phyloP scores from a whole-genome alignment of 2,797 vertebrate genomes.

The Smutsia gigantea region DNA sequence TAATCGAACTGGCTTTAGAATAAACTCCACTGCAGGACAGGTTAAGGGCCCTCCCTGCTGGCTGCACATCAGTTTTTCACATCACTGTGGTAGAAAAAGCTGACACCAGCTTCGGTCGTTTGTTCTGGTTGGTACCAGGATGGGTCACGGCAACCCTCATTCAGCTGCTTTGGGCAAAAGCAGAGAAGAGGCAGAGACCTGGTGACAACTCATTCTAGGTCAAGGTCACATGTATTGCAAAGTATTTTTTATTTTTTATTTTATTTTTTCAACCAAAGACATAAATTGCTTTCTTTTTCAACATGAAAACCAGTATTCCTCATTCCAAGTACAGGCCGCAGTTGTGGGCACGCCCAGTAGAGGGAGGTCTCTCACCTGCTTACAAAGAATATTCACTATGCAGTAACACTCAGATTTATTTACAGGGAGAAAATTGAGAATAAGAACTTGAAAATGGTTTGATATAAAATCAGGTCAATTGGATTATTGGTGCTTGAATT shows the following conservation, averaged over 20 bases:
- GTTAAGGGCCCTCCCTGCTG: neutral
- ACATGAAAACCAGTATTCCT: neutral
- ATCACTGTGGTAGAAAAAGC: neutral
- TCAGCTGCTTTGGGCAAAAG: neutral
- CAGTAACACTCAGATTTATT: neutral
- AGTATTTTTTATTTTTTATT: neutral
- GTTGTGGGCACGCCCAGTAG: slow-evolving; percentile 57
- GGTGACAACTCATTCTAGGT: neutral
- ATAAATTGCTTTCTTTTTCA: slow-evolving; percentile 4
- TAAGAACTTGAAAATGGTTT: neutral
- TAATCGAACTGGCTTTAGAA: neutral
- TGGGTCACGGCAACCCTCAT: neutral
- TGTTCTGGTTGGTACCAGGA: neutral
- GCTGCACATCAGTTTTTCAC: neutral
- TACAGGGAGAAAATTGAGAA: neutral
- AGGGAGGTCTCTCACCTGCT: slow-evolving; percentile 65
- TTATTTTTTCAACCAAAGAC: neutral
- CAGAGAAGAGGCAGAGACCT: neutral
- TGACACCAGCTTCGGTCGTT: neutral
- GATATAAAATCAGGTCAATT: neutral
- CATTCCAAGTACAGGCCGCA: neutral
- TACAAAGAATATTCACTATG: neutral
- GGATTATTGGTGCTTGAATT: neutral
- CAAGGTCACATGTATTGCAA: neutral
- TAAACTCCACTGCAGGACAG: neutral